phyloP scores from a whole-genome alignment of 2,888 invertebrate genomes.

The Mythimna albipuncta region DNA sequence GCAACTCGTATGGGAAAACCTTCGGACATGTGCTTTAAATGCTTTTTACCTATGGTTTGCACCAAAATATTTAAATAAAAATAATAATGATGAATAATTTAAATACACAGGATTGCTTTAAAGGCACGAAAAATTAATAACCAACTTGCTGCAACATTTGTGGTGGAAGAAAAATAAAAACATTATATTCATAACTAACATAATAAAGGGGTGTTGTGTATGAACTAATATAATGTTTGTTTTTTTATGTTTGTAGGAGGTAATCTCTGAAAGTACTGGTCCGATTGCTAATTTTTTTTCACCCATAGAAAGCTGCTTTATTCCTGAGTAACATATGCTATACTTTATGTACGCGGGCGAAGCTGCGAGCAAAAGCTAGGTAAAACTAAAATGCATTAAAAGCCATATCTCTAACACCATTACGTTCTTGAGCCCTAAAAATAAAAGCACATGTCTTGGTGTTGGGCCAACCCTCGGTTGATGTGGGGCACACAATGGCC shows the following conservation, averaged over 20 bases:
- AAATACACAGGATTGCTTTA: background rate
- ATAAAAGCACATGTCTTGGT: constrained; percentile 40
- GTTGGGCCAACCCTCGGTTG: constrained; percentile 59
- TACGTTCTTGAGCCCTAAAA: constrained; percentile 35
- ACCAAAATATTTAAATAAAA: constrained; percentile 14
- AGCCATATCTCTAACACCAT: constrained; percentile 33
- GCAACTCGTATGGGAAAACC: constrained; percentile 82
- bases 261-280: no score
- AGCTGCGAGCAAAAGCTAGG: no score
- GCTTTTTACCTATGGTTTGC: constrained; percentile 54
- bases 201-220: no score
- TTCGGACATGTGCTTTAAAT: constrained; percentile 63
- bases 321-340: no score
- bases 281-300: no score
- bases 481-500: constrained; percentile 75
- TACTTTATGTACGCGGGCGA: no score
- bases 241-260: no score
- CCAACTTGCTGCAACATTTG: background rate
- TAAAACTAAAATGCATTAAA: background rate
- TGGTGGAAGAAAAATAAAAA: background rate
- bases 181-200: background rate
- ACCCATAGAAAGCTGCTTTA: no score
- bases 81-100: background rate
- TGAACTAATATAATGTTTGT: no score
- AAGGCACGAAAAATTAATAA: background rate